Base-by-base conservation (phyloP, 2,888 invertebrate species). In the Junonia oenone region DNA sequence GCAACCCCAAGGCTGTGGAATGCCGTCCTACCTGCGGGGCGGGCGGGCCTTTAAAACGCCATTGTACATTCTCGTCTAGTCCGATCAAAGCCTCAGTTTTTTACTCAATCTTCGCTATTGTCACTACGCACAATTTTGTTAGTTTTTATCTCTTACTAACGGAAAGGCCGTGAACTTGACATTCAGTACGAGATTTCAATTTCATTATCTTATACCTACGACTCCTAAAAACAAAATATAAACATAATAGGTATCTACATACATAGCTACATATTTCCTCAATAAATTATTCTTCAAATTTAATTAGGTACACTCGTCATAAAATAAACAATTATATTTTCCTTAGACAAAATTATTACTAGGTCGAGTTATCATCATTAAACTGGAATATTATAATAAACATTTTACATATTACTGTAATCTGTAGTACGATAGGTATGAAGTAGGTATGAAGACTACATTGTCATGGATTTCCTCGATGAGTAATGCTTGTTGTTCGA, bases 21-120 rank as follows among this genome's bases (percentile, higher is more conserved):
- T 80, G 77, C 72, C 50, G 61, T 55, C 58, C 50, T 81, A 80
- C 81, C 81, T 78, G 73, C 69, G 63, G 55, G 60, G 38, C 38
- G 38, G 19, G 38, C 38, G 38, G 38, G 38, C 59, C 61, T 63
- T 64, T 65, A 68, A 69, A 62, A 67, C 69, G 69, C 68, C 67
- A 69, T 69, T 67, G 66, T 63, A 63, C 48, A 56, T 59, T 57
- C 61, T 63, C 59, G 63, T 63, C 64, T 64, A 64, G 63, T 53
- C 55, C 58, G 52, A 58, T 61, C 61, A 53, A 55, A 52, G 58
- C 58, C 51, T 50, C 52, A 46, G 37, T 61, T 61, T 61, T 61
- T 61, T 58, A 58, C 15, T 38, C 40, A 19, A 47, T 46, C 51
- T 29, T 31, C 31, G 22, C 35, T 45, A 35, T 40, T 33, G 37